Percentiles rank a stretch among this genome's conserved stretches.
phyloP scores from a whole-genome alignment of 2,888 invertebrate genomes.

The Melinopterus prodromus region DNA sequence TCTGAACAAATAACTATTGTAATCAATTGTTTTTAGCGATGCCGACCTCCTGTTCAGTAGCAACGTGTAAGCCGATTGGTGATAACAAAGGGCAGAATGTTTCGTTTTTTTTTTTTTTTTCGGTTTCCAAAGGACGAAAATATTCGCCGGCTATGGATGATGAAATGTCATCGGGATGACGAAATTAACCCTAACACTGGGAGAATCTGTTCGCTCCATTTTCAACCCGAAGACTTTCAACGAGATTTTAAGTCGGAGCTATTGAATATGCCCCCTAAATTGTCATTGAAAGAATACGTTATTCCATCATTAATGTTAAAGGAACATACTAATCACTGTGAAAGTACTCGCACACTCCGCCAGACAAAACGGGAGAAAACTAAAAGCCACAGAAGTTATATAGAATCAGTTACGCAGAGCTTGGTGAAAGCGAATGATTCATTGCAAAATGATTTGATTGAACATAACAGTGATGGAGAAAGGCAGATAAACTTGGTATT shows the following conservation, averaged over 20 bases:
- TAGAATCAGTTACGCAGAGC: too few species aligned
- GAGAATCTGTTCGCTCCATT: not conserved
- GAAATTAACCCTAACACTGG: not conserved
- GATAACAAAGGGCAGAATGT: too few species aligned
- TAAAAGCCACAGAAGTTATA: too few species aligned
- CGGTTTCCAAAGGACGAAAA: not conserved
- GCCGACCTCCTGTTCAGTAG: too few species aligned
- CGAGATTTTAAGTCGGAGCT: not conserved
- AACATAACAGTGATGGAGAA: too few species aligned
- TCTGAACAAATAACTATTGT: too few species aligned
- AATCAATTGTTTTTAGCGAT: too few species aligned
- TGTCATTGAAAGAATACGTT: not conserved
- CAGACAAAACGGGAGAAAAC: too few species aligned
- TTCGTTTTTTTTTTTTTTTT: not conserved
- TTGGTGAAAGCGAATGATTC: too few species aligned
- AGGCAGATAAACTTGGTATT: too few species aligned
- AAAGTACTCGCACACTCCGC: not conserved
- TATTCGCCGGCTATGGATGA: not conserved
- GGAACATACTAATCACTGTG: slow-evolving; percentile 6
- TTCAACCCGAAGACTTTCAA: not conserved
- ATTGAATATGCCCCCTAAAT: not conserved
- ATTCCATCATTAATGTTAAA: not conserved
- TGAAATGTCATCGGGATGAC: not conserved
- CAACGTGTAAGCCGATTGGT: too few species aligned
- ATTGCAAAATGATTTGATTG: too few species aligned